A percentile compares a stretch with the other conserved stretches of the same genome.
Conservation (phyloP, 2,113 vertebrate genomes). For the Oophaga pumilio region DNA sequence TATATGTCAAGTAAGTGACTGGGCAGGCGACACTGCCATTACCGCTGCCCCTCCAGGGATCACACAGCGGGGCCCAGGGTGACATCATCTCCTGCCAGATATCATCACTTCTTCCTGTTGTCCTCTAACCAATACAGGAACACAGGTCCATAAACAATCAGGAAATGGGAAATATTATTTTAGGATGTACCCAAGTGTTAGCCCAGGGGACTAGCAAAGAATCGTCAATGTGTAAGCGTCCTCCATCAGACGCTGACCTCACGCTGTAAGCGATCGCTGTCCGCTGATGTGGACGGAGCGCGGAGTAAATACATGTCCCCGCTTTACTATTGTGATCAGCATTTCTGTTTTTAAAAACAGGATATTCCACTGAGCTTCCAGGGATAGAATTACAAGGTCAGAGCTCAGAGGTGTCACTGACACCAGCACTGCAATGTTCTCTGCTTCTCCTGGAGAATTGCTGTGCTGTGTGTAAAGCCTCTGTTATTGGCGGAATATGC, state of each 20-base stretch:
- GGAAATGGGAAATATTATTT: not conserved
- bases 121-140: not conserved
- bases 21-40: not conserved
- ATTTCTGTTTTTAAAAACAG: not conserved
- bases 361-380: not conserved
- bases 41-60: not conserved
- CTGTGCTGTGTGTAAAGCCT: not conserved
- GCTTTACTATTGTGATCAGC: not conserved
- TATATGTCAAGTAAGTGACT: not conserved
- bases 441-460: not conserved
- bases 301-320: not conserved
- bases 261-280: not conserved
- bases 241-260: not conserved
- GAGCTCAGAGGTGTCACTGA: not conserved
- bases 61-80: not conserved
- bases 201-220: not conserved
- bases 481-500: too few relatives aligned
- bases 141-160: not conserved
- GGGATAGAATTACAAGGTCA: slow-evolving; percentile 23
- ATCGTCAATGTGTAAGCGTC: not conserved
- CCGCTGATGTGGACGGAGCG: not conserved
- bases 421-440: not conserved
- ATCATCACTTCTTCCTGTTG: slow-evolving; percentile 15
- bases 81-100: slow-evolving; percentile 32
- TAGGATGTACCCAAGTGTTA: not conserved